Conservation (phyloP, 2,888 invertebrate species). For the Acleris sparsana region DNA sequence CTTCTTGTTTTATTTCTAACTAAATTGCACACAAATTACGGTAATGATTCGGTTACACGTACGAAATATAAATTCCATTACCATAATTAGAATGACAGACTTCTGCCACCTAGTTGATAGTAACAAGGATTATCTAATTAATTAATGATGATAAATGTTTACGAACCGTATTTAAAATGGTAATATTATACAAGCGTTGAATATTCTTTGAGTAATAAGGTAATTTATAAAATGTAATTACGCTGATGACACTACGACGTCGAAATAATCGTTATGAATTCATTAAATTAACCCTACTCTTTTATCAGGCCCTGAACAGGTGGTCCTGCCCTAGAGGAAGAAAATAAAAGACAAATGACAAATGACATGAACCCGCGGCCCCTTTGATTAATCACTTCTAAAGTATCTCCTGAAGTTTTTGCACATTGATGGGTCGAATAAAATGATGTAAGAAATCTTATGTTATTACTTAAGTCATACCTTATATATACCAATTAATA, state of each 20-base stretch:
- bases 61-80: conserved; percentile 6
- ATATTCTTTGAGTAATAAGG: conserved; percentile 61
- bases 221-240: conserved; percentile 63
- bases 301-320: conserved; percentile 13
- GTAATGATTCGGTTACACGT: neutral
- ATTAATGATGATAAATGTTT: conserved; percentile 69
- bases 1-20: too few relatives aligned
- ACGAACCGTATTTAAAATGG: conserved; percentile 63
- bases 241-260: conserved; percentile 58
- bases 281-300: conserved; percentile 47
- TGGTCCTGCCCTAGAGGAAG: conserved; percentile 46
- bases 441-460: conserved; percentile 1
- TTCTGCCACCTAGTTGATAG: conserved; percentile 23
- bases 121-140: conserved; percentile 54
- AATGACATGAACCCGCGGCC: conserved; percentile 44
- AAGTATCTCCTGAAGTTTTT: conserved; percentile 27
- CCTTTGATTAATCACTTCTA: conserved; percentile 47
- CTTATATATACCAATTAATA: too few relatives aligned
- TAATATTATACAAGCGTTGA: conserved; percentile 54
- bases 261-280: conserved; percentile 57
- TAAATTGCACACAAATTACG: too few relatives aligned
- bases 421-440: conserved; percentile 1
- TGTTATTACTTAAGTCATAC: too few relatives aligned
- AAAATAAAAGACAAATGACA: conserved; percentile 51
- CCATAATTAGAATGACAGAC: conserved; percentile 24